Base-by-base conservation (phyloP, 2,113 vertebrate genomes). In the Ivindomyrus marchei region DNA sequence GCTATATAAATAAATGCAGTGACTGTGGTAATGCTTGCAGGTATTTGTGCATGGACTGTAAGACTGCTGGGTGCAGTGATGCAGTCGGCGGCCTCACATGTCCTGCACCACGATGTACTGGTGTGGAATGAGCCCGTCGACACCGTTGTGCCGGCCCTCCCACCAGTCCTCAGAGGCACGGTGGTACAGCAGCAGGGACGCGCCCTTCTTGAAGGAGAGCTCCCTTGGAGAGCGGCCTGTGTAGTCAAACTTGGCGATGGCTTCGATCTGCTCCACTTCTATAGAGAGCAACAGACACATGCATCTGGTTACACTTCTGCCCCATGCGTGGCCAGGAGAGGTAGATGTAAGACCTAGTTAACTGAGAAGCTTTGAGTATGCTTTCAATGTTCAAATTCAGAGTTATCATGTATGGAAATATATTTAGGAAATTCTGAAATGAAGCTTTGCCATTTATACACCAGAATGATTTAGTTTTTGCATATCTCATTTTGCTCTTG, bases 101-200 rank as follows among this genome's bases (percentile, higher is more conserved):
- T 99, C 98, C 92, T 99, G 98, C 50, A 99, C 98, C 45, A 99
- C 98, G 3, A 99, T 99, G 95, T 99, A 99, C 95, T 99, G 98
- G 93, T 99, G 98, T 7, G 98, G 98, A 91, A 99, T 99, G 92
- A 99, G 97, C 15, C 98, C 98, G 0, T 99, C 98, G 89, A 99
- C 97, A 0, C 98, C 98, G 0, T 99, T 99, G 91, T 99, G 98
- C 1, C 98, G 97, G 0, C 98, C 98, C 91, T 99, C 98, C 98
- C 98, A 99, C 98, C 98, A 99, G 95, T 99, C 98, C 66, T 99
- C 98, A 0, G 98, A 99, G 0, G 98, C 98, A 0, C 98, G 95
- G 70, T 99, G 98, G 93, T 99, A 99, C 24, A 99, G 95, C 70
- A 99, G 97, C 11, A 99, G 96, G 0, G 98, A 99, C 1, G 98